Percentiles rank a stretch among this genome's conserved stretches.
Conservation (phyloP, 1,140 invertebrate genomes). For the Uloborus diversus region DNA sequence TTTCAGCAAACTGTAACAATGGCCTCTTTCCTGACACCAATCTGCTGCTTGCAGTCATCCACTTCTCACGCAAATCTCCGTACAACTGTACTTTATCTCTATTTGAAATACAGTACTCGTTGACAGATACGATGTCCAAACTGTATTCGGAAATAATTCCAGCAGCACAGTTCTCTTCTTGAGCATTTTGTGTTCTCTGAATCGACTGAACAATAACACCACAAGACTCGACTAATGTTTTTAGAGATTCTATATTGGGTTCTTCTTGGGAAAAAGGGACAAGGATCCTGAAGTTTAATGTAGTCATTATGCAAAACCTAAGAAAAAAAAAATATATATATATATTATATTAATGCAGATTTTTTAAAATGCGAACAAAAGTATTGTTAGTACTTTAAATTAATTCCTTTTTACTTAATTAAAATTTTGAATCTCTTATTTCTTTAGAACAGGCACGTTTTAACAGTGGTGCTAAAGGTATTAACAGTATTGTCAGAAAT, state of each 20-base stretch:
- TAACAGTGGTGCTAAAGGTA: too few relatives aligned
- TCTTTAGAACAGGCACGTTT: too few relatives aligned
- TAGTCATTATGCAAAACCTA: constrained; percentile 10
- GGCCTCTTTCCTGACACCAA: not conserved
- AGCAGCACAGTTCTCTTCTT: not conserved
- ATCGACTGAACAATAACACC: not conserved
- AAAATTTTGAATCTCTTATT: too few relatives aligned
- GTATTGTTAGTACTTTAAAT: too few relatives aligned
- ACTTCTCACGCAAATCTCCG: not conserved
- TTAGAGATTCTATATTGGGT: not conserved
- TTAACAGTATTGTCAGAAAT: too few relatives aligned
- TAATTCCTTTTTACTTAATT: too few relatives aligned
- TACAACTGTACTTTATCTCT: constrained; percentile 1
- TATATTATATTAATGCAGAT: too few relatives aligned
- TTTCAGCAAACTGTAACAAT: not conserved
- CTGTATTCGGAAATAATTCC: constrained; percentile 4
- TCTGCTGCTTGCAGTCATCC: not conserved
- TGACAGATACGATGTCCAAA: not conserved
- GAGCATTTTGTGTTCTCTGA: not conserved
- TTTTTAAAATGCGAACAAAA: too few relatives aligned
- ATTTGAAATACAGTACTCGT: not conserved
- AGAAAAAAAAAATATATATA: constrained; percentile 9
- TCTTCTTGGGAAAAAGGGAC: not conserved
- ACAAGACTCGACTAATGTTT: not conserved
- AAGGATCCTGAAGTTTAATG: constrained; percentile 1